A percentile compares a stretch with the other conserved stretches of the same genome.
These are phyloP conservation scores for Nineta flava DNA, from an alignment of 2,888 invertebrate genomes.

Conservation along the genomic window DNA sequence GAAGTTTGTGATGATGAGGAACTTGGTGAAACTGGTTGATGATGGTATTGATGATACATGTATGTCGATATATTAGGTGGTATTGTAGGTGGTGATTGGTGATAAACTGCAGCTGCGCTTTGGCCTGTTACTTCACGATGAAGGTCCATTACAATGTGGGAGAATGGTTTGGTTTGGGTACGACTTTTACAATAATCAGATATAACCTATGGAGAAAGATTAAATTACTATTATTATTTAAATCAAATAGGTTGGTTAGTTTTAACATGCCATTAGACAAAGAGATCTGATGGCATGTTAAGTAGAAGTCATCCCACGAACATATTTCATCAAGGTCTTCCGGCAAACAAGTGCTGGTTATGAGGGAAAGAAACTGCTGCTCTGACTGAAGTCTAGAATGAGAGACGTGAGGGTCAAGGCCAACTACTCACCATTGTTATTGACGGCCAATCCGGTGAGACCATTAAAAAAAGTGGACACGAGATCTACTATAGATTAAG, in stretches of 20 bases:
- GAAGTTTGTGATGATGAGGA: neutral
- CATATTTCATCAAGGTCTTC: too few relatives aligned
- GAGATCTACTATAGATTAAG: too few relatives aligned
- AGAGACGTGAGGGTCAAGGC: too few relatives aligned
- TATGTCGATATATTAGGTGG: neutral
- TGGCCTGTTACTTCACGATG: slow-evolving; percentile 32
- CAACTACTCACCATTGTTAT: too few relatives aligned
- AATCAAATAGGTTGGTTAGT: neutral
- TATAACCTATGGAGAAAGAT: slow-evolving; percentile 29
- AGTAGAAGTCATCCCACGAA: too few relatives aligned
- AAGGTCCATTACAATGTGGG: slow-evolving; percentile 43
- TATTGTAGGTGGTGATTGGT: neutral
- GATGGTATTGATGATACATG: neutral
- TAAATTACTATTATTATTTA: slow-evolving; percentile 12
- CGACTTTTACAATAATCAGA: slow-evolving; percentile 38
- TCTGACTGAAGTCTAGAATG: too few relatives aligned
- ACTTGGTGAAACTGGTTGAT: neutral
- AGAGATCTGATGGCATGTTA: too few relatives aligned
- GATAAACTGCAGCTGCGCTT: neutral
- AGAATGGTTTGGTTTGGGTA: slow-evolving; percentile 38
- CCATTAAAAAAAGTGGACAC: too few relatives aligned
- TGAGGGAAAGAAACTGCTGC: too few relatives aligned
- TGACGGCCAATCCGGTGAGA: too few relatives aligned
- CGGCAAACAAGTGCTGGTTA: too few relatives aligned
- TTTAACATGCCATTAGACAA: too few relatives aligned